These are phyloP conservation scores for Equus quagga DNA, from an alignment of 2,113 vertebrate genomes.

Conservation along the genomic window DNA sequence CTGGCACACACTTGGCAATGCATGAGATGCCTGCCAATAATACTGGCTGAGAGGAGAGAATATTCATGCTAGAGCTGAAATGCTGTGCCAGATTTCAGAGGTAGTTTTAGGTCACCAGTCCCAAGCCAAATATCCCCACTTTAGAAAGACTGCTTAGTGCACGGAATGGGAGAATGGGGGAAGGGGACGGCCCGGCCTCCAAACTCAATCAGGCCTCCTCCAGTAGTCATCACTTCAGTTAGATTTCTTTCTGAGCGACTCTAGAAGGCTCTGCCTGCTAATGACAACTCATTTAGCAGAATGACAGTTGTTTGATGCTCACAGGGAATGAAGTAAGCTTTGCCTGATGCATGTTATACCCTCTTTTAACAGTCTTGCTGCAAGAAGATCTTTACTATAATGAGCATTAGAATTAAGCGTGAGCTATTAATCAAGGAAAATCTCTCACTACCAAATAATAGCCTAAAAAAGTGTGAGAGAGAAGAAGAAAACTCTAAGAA, in stretches of 20 bases:
- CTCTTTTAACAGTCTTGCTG: conserved; percentile 75
- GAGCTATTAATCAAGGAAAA: conserved; percentile 74
- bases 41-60: neutral
- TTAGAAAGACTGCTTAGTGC: conserved; percentile 7
- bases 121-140: neutral
- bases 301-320: conserved; percentile 78
- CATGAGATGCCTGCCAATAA: neutral
- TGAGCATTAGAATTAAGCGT: conserved; percentile 73
- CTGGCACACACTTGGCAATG: neutral
- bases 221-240: conserved; percentile 29
- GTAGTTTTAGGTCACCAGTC: conserved; percentile 45
- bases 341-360: conserved; percentile 67
- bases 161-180: neutral
- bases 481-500: conserved; percentile 65
- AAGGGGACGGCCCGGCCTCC: neutral
- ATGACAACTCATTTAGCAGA: conserved; percentile 78
- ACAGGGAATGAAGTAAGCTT: conserved; percentile 61
- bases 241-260: conserved; percentile 40
- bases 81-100: neutral
- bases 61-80: neutral
- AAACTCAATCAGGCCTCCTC: neutral
- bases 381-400: conserved; percentile 77
- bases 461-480: neutral
- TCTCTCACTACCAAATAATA: conserved; percentile 56
- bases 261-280: conserved; percentile 54